These are phyloP conservation scores for Thymelicus acteon DNA, from an alignment of 2,888 invertebrate species.

Conservation along the genomic window DNA sequence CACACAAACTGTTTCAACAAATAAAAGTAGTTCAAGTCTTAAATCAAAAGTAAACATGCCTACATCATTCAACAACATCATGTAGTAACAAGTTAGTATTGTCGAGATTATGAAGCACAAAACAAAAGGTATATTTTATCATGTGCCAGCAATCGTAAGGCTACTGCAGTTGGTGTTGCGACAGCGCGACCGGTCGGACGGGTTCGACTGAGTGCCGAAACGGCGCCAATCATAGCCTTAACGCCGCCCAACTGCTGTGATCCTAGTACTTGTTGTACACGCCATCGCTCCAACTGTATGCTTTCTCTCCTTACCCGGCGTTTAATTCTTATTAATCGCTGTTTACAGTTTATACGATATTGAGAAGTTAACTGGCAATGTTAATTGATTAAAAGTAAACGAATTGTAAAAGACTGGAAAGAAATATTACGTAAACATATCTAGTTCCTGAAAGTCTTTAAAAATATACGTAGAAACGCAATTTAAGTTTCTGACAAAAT, in stretches of 20 bases:
- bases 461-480: no score
- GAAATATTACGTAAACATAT: no score
- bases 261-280: constrained; percentile 14
- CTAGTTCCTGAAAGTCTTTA: no score
- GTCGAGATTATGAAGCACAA: constrained; percentile 53
- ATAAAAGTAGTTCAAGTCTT: constrained; percentile 16
- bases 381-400: not conserved
- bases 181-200: constrained; percentile 69
- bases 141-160: constrained; percentile 73
- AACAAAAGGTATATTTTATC: constrained; percentile 69
- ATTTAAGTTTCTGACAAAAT: no score
- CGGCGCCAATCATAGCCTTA: constrained; percentile 67
- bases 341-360: not conserved
- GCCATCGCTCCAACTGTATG: constrained; percentile 15
- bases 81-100: constrained; percentile 16
- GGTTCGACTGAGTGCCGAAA: constrained; percentile 66
- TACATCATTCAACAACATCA: not conserved
- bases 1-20: not conserved
- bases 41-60: not conserved
- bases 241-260: constrained; percentile 46
- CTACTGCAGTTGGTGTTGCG: constrained; percentile 71
- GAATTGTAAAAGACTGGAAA: no score
- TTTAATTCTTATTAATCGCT: constrained; percentile 49
- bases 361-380: not conserved
- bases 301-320: constrained; percentile 50